Evolutionary conservation across 2,797 vertebrate species (phyloP), one percentile per base, ranked within the genome.

Genomic region (Sebastes steindachneri): DNA sequence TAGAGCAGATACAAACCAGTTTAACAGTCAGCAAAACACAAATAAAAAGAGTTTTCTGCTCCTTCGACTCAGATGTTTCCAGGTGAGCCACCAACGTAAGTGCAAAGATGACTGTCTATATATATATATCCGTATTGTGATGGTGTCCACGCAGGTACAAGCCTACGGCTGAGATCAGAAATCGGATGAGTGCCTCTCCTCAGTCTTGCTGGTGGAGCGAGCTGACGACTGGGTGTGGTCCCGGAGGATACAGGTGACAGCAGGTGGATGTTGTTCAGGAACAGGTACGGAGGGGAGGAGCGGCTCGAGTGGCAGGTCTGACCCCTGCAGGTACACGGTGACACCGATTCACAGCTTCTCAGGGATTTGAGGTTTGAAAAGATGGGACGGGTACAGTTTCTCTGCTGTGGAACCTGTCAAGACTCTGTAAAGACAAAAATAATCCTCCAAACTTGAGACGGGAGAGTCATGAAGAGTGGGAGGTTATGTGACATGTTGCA

Each of bases 201-300:
- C 17, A 6, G 80, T 63, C 64, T 59, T 5, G 69, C 53, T 25
- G 79, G 63, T 29, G 68, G 37, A 55, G 19, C 0, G 17, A 55
- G 59, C 3, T 0, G 23, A 29, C 15, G 21, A n/a, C 15, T 72
- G 86, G 92, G 91, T 77, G 93, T 90, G 92, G 92, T 72, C 74
- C 59, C 2, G 1, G 64, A 68, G 78, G 76, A 73, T 2, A 55
- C 75, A 84, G 81, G 72, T 71, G 65, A 70, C 19, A 21, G 62
- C 80, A 80, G 84, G 73, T 74, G 68, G 48, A 4, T 7, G 68
- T 31, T 12, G 81, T 41, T 41, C 66, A 79, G 68, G 69, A 63
- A 7, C 57, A 70, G 79, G 19, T 57, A 9, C 9, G 3, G 23
- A 8, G 21, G 55, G 6, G 17, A 7, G 19, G 45, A 31, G 65